Base-by-base conservation (phyloP, 1,140 invertebrate genomes). In the Aphelenchoides besseyi region DNA sequence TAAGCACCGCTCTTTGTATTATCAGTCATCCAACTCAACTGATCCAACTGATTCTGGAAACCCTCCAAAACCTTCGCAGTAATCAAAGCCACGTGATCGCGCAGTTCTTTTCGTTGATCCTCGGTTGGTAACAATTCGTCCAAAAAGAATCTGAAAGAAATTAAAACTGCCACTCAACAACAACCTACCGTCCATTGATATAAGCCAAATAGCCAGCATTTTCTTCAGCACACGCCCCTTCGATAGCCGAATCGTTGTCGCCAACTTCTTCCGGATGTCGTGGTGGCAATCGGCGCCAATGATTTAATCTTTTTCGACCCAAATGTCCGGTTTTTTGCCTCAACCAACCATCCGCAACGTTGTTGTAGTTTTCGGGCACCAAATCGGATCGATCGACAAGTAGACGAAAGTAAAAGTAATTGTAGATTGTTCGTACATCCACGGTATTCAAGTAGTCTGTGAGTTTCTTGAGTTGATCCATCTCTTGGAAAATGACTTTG, bases 31-130 rank as follows among this genome's bases (percentile, higher is more conserved):
- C 81, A 82, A 48, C 72, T 52, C 9, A 82, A 61, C 63, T 78
- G 71, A 55, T 83, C 81, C 41, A 83, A 68, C 76, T 80, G 79
- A 28, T 70, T 68, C 57, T 80, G 71, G 74, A 82, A 81, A 16
- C 71, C 74, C n/a, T 67, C 71, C 37, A 80, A 57, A 41, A 80
- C 52, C 61, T 32, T 80, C 68, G 69, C 71, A 12, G 63, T 33
- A 2, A 72, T 0, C n/a, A 16, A 16, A 32, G 5, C 70, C 26
- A 72, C 70, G 28, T 9, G 8, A 18, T 26, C 12, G 16, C 71
- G 28, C 16, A 72, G 30, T 3, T 35, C 18, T 2, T n/a, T 23
- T 8, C 67, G 67, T 32, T 68, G 26, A 33, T 72, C 23, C 0
- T 73, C 70, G n/a, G 33, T 70, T 52, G 70, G 69, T 2, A 73